Evolutionary conservation across 2,797 vertebrate species (phyloP), one percentile per base, ranked within the genome.

Genomic region (Anas bernieri): DNA sequence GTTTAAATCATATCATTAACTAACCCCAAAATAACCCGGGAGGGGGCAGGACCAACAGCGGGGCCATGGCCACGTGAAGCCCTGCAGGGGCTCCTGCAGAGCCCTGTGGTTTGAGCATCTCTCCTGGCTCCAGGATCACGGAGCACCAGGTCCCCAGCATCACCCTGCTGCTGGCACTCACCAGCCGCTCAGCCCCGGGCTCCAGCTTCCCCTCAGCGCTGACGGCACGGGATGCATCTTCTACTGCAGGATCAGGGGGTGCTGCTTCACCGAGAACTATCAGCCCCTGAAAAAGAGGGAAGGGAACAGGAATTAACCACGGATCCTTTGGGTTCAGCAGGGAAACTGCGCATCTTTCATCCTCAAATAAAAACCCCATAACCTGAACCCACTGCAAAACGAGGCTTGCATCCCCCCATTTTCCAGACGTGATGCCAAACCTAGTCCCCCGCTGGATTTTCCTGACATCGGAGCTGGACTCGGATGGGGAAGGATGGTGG

Each of bases 241-340:
- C 96, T 73, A 74, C 84, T 43, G 97, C 88, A 83, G 98, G 96
- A 5, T 97, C 97, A 43, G 97, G 93, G 83, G 98, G 94, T 11
- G 98, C 92, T 1, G 94, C 96, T 17, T 99, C 99, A 62, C 98
- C 99, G 68, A 99, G 97, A 96, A 99, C 98, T 92, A 99, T 98
- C 70, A 98, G 98, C 61, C 99, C 99, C 99, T 99, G 96, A 2
- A 63, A 55, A 64, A 86, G 96, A 73, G 95, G 35, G 94, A 63
- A 90, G 45, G 82, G 74, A 92, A 88, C 18, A 43, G 68, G 69
- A 52, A 67, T 86, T 45, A 85, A 55, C 39, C 2, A 22, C 1
- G 7, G 31, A 35, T 69, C 82, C 92, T 84, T 58, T 0, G 2
- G 39, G 30, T 28, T n/a, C 28, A 21, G 9, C 56, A 25, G 54